Base-by-base conservation (phyloP, 2,113 vertebrate species). In the Cervus canadensis region DNA sequence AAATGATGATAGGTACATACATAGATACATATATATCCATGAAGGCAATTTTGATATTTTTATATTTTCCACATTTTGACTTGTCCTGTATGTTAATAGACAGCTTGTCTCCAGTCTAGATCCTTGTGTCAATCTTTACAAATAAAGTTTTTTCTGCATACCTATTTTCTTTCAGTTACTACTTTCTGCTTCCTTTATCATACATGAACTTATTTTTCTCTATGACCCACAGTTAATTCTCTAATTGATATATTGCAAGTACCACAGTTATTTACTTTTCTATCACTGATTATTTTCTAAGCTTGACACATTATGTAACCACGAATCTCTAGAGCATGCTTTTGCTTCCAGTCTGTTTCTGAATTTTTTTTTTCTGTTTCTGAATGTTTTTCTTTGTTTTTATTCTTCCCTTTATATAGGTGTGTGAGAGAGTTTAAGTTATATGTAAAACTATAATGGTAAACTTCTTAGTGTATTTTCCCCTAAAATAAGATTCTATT, bases 381-480 rank as follows among this genome's bases (percentile, higher is more conserved):
- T 91, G 36, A 88, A 92, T 94, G 30, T 71, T 93, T 48, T 30
- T 85, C 54, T 74, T 82, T 94, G 36, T 50, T 97, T 90, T 79
- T 43, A 45, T 14, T 92, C 30, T 84, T 92, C 26, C 7, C 6
- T 89, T 3, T 8, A 25, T 52, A 26, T 94, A 62, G 89, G 59
- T 87, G 67, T 43, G 11, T 25, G 81, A 59, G 17, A 67, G 33
- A 50, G 16, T 48, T 86, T 89, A 95, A 97, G 83, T 76, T 94
- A 81, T 71, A 67, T 64, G 84, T 92, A 92, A 89, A 87, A 91
- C 94, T 79, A 33, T 4, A 93, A 28, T 19, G 15, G 56, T 71
- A 91, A 81, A 50, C 0, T 97, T 96, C 64, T 96, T 82, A 81
- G 57, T 87, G 12, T 59, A 81, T 89, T 97, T 33, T 95, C 2